phyloP scores from a whole-genome alignment of 2,888 invertebrate genomes.

The Lymantria dispar region DNA sequence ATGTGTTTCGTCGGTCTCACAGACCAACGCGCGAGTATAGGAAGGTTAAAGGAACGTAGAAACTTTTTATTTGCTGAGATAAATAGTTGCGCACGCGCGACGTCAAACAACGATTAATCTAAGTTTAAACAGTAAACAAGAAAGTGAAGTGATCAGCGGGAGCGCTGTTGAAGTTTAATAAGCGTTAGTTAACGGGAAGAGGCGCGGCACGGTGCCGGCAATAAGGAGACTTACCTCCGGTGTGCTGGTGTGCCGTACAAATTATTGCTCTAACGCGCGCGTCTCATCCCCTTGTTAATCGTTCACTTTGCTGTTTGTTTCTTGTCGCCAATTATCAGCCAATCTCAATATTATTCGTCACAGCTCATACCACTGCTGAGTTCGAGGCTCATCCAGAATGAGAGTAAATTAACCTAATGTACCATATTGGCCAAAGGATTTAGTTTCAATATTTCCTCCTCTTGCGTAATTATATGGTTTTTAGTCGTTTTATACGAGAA shows the following conservation, averaged over 20 bases:
- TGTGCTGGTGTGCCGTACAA: slow-evolving; percentile 47
- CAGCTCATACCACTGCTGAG: too few species aligned
- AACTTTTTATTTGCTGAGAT: slow-evolving; percentile 47
- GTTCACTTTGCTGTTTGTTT: slow-evolving; percentile 29
- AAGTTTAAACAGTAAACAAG: slow-evolving; percentile 79
- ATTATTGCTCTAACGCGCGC: slow-evolving; percentile 49
- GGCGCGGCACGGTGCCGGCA: slow-evolving; percentile 56
- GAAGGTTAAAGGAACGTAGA: too few species aligned
- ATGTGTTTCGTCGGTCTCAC: too few species aligned
- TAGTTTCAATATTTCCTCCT: too few species aligned
- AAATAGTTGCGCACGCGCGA: slow-evolving; percentile 56
- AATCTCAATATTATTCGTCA: neutral
- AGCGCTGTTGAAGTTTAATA: slow-evolving; percentile 81
- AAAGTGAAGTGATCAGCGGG: slow-evolving; percentile 80
- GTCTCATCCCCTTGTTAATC: slow-evolving; percentile 19
- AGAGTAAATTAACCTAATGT: too few species aligned
- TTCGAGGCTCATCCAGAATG: too few species aligned
- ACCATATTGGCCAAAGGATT: too few species aligned
- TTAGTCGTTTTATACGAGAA: too few species aligned
- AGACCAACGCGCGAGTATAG: too few species aligned
- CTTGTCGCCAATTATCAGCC: slow-evolving; percentile 1
- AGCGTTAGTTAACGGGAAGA: slow-evolving; percentile 74
- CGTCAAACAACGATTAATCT: slow-evolving; percentile 74
- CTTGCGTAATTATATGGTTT: too few species aligned
- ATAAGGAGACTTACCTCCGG: slow-evolving; percentile 77